Conservation (phyloP, 35 echinoderm and acorn worm genomes). For the Patiria miniata region DNA sequence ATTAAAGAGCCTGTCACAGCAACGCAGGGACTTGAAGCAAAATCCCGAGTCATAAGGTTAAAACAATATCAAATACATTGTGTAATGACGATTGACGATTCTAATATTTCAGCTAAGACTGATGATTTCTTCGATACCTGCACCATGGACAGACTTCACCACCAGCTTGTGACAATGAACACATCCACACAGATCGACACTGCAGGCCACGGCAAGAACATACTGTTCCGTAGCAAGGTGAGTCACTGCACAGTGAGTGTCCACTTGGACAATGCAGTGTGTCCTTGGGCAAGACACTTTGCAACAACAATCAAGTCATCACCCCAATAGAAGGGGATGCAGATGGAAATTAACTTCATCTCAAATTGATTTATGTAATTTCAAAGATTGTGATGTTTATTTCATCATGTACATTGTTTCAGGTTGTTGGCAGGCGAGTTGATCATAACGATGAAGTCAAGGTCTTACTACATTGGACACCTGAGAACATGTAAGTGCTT, state of each 20-base stretch:
- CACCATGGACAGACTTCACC: slow-evolving; percentile 84
- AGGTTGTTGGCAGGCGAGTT: slow-evolving; percentile 53
- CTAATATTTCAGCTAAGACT: slow-evolving; percentile 65
- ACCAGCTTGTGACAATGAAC: slow-evolving; percentile 80
- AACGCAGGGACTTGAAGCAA: no score
- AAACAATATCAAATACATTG: background rate
- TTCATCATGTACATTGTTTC: background rate
- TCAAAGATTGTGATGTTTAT: background rate
- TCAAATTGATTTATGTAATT: background rate
- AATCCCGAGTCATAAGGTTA: no score
- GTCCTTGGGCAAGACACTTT: no score
- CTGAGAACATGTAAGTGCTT: slow-evolving; percentile 51
- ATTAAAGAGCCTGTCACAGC: no score
- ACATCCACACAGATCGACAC: slow-evolving; percentile 80
- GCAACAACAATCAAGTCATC: background rate
- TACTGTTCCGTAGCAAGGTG: slow-evolving; percentile 85
- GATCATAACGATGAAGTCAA: slow-evolving; percentile 45
- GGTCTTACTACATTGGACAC: slow-evolving; percentile 58
- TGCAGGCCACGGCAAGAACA: slow-evolving; percentile 56
- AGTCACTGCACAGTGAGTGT: background rate
- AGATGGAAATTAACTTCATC: background rate
- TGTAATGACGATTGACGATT: background rate
- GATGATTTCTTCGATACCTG: slow-evolving; percentile 95
- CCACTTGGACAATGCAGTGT: no score
- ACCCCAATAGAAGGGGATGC: background rate